Evolutionary conservation across 2,797 vertebrate species (phyloP), one percentile per base, ranked within the genome.

Genomic region (Myioborus melanocephalus): DNA sequence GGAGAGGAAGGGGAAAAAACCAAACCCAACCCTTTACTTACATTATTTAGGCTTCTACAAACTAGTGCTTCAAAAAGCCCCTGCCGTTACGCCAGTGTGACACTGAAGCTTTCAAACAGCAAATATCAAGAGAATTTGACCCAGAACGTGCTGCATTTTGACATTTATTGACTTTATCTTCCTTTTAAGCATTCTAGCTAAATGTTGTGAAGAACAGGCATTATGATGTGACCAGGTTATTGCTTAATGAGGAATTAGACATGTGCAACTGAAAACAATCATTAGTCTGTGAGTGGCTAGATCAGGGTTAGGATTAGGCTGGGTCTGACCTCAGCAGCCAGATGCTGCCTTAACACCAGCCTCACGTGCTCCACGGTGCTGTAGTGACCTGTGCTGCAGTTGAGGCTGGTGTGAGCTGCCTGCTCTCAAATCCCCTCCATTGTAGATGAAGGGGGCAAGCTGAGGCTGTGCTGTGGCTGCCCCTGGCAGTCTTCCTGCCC

Each of bases 1-100:
- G 49, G 63, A 83, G 68, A 41, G 11, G 20, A 8, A 37, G 17
- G n/a, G n/a, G 9, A 9, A 14, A 68, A 22, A 11, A 4, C 5
- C 13, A 30, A 27, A n/a, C 12, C 10, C 27, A 47, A 5, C 14
- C 4, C 16, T 4, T 43, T 68, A 64, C 35, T 85, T 84, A 49
- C 57, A 49, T 83, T 80, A 56, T 47, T 85, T 87, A 28, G 47
- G 19, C 24, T 91, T 93, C 52, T 55, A 78, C 35, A 92, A 93
- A 86, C 71, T 81, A 49, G 21, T 89, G 47, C 44, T 91, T 63
- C 32, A 81, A 52, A 92, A 94, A 90, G 1, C 37, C 55, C 35
- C 39, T 78, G 70, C 27, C 53, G 47, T 93, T 68, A 53, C 80
- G 37, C 23, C 41, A 52, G 21, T 68, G 68, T 88, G 80, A 56